Base-by-base conservation (phyloP, 2,888 invertebrate genomes). In the Empis livida region DNA sequence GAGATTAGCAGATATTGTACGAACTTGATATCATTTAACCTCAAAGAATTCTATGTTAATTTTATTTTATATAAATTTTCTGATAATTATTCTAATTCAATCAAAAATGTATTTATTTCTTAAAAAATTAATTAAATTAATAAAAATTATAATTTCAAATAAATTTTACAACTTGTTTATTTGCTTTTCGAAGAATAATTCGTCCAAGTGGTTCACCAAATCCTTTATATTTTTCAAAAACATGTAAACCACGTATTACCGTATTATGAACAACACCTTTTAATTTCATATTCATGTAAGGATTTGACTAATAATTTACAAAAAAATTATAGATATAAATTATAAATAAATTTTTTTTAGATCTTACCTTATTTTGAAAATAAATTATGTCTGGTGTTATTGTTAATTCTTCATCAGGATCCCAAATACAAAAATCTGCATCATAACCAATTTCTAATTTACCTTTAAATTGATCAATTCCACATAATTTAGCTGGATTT, bases 371-470 rank as follows among this genome's bases (percentile, higher is more conserved):
- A 61, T 83, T 82, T 54, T 80, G 78, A 56, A 82, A 78, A n/a
- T 74, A 69, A 52, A 83, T 77, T 23, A 72, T 73, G n/a, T 75
- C 72, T 44, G 72, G 60, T 11, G 71, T 68, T 10, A 83, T 77
- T 39, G 64, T 63, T 56, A 80, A 78, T 23, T 71, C 69, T 42
- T 73, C 73, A 5, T 81, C 75, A 1, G 84, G 80, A 62, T 82
- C 74, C 72, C 84, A 84, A 52, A 82, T 73, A 44, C 84, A 78
- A 42, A 85, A 73, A 60, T 85, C 85, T 0, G 83, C 85, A 57
- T 85, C 83, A 45, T 73, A 73, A 6, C 81, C 82, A 6, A 71
- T 69, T 42, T 70, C 68, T 27, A 85, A 65, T 48, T 73, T 70
- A 1, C 84, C 82, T 62, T 85, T 85, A 3, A 68, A 64, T 14